Base-by-base conservation (phyloP, 2,888 invertebrate species). In the Amphipoea lucens region DNA sequence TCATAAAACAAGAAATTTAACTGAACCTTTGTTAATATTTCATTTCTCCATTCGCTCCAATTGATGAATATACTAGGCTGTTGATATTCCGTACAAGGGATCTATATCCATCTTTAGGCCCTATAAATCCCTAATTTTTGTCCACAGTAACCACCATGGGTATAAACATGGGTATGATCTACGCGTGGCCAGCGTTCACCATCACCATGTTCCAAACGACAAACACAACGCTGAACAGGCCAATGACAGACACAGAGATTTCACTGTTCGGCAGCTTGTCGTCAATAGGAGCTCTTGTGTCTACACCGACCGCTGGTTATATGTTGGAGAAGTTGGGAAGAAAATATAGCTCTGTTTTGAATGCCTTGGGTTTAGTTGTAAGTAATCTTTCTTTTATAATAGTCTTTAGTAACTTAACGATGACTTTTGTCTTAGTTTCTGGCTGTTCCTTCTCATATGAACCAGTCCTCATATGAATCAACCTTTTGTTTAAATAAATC, bases 121-220 rank as follows among this genome's bases (percentile, higher is more conserved):
- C 4, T 17, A 17, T n/a, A 23, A 51, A 42, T 42, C 20, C 12
- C 4, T 1, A 1, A 0, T 7, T 29, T 65, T 74, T 79, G 48
- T 73, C 40, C 62, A 14, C 79, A 87, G 87, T 87, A 67, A 48
- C 81, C 76, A 78, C 74, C 17, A 79, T 86, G 74, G 76, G 83
- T 3, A 14, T 86, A 11, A 87, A 87, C 66, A 90, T 94, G 88
- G 95, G 95, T 0, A 51, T 95, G 0, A 90, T 94, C 75, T 94
- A 92, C 80, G 90, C 94, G 0, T 95, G 95, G 94, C 95, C 96
- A 0, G 95, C 96, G 0, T 93, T 93, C 0, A 95, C 94, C 0
- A 74, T 95, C 1, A 83, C 80, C 0, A 88, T 94, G 62, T 96
- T 96, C 86, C 86, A 84, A 2, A 94, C 95, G 0, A 67, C 82